Percentiles rank a stretch among this genome's conserved stretches.
phyloP scores from a whole-genome alignment of 2,888 invertebrate genomes.

The Alentia gelatinosa region DNA sequence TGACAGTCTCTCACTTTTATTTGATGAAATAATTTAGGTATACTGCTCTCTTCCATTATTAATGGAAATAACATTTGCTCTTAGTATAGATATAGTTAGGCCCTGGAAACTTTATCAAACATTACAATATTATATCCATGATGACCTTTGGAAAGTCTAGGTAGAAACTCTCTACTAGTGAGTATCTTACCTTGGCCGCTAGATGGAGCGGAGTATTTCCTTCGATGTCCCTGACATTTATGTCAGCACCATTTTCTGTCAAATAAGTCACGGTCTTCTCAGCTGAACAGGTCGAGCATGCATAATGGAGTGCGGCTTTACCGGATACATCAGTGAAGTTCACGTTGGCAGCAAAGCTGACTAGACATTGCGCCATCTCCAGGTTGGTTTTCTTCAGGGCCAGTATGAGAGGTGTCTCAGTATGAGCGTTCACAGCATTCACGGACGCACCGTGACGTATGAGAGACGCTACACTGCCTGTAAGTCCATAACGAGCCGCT shows the following conservation, averaged over 20 bases:
- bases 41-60: too few species aligned
- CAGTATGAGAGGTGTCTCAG: neutral
- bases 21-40: too few species aligned
- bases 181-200: neutral
- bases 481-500: neutral
- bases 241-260: neutral
- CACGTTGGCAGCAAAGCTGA: neutral
- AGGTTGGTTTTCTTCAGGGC: neutral
- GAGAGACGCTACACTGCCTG: neutral
- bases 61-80: too few species aligned
- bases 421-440: neutral
- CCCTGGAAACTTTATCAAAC: too few species aligned
- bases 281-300: neutral
- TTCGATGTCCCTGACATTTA: neutral
- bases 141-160: too few species aligned
- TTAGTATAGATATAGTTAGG: too few species aligned
- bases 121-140: too few species aligned
- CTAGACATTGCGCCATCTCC: neutral
- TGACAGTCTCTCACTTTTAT: too few species aligned
- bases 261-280: neutral
- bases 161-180: too few species aligned
- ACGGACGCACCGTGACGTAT: neutral
- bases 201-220: slow-evolving; percentile 17
- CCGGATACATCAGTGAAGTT: neutral
- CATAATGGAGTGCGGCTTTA: neutral